Evolutionary conservation across 2,113 vertebrate species (phyloP).

Genomic region (Heloderma charlesbogerti): DNA sequence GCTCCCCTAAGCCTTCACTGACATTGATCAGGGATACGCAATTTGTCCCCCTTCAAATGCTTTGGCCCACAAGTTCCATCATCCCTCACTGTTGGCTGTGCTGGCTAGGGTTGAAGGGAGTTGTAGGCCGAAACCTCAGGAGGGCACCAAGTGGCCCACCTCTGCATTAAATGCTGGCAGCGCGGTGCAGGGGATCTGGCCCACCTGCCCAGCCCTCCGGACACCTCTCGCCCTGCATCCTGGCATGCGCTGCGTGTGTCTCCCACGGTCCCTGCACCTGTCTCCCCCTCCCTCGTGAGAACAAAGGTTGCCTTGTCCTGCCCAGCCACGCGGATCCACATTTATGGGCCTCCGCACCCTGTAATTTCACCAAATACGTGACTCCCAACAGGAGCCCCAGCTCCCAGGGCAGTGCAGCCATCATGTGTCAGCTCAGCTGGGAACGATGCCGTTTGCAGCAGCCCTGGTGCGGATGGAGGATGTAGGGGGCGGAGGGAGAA

Average conservation of each 20-base stretch:
- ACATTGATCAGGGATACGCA: too few species aligned
- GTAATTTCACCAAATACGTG: constrained; percentile 18
- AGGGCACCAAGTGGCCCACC: too few species aligned
- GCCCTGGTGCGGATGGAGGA: background rate
- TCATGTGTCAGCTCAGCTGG: background rate
- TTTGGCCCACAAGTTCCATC: too few species aligned
- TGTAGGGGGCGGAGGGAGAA: background rate
- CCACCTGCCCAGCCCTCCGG: too few species aligned
- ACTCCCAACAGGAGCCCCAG: background rate
- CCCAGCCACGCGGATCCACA: background rate
- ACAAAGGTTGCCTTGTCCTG: background rate
- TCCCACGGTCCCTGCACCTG: background rate
- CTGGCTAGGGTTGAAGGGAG: too few species aligned
- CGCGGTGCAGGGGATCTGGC: too few species aligned
- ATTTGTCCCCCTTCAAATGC: too few species aligned
- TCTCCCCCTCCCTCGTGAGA: background rate
- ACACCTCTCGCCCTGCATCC: background rate
- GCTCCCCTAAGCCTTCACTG: too few species aligned
- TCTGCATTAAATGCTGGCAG: background rate
- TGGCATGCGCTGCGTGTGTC: background rate
- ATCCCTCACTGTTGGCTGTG: too few species aligned
- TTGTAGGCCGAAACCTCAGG: too few species aligned
- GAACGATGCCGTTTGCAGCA: background rate
- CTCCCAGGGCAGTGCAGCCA: background rate
- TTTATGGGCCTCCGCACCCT: constrained; percentile 7